Percentiles rank a stretch among this genome's conserved stretches.
Conservation (phyloP, 1,140 invertebrate genomes). For the Linepithema humile region DNA sequence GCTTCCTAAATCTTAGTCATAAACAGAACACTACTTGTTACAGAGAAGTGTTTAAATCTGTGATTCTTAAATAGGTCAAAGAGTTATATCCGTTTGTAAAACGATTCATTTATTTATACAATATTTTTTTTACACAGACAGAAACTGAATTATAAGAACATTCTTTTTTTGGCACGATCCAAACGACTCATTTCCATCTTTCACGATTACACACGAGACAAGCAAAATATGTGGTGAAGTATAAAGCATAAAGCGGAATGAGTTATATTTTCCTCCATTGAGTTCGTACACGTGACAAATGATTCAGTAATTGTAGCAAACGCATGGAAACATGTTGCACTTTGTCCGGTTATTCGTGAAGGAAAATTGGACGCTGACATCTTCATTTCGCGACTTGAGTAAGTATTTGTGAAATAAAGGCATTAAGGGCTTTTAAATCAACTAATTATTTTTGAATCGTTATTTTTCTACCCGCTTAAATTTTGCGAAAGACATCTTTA, state of each 20-base stretch:
- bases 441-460: neutral
- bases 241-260: slow-evolving; percentile 7
- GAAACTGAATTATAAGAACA: neutral
- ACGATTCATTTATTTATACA: neutral
- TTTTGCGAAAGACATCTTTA: neutral
- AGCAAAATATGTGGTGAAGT: slow-evolving; percentile 7
- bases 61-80: slow-evolving; percentile 3
- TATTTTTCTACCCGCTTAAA: neutral
- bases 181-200: slow-evolving; percentile 1
- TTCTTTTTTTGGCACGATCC: slow-evolving; percentile 8
- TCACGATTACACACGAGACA: neutral
- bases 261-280: neutral
- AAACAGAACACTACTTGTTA: neutral
- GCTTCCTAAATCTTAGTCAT: neutral
- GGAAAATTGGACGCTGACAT: neutral
- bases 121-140: neutral
- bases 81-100: neutral
- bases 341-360: neutral
- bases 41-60: neutral
- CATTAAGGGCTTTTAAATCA: neutral
- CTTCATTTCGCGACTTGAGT: neutral
- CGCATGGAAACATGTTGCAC: slow-evolving; percentile 16
- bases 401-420: neutral
- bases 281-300: slow-evolving; percentile 10
- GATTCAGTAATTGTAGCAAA: slow-evolving; percentile 7